Base-by-base conservation (phyloP, 2,888 invertebrate genomes). In the Eupithecia pulchellata region DNA sequence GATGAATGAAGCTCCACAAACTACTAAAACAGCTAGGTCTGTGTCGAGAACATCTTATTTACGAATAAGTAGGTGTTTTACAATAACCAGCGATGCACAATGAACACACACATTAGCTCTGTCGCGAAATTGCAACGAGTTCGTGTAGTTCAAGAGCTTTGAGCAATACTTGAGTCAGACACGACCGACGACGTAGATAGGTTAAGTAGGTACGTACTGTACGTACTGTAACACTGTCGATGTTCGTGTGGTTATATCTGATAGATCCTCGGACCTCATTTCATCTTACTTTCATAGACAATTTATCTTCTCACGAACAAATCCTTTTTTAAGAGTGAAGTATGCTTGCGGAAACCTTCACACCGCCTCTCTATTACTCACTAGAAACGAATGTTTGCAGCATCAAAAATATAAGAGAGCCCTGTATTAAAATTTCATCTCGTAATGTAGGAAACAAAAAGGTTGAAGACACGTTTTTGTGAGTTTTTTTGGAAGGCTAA, bases 401-500 rank as follows among this genome's bases (percentile, higher is more conserved):
- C 17, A 55, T 27, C 13, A 27, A 55, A 34, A 34, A 61, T 20
- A 9, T 34, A 20, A 20, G 20, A 60, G 20, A 11, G n/a, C 36
- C 20, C 57, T 52, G 30, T 66, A 69, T 69, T 68, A 68, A 66
- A 32, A 66, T 60, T 69, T 64, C 66, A 69, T 69, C 64, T 47
- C 61, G 67, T 67, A 73, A 69, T 73, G 72, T 66, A 66, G 64
- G 42, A 30, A 73, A 69, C 69, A 69, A 64, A 73, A 69, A 64
- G 64, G 64, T 60, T 63, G 57, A 55, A 66, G 63, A 52, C 68
- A 61, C 58, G 42, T 42, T 72, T 68, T 68, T 42, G 57, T 62
- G 61, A 65, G 32, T 29, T 62, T 72, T 67, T 72, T 69, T 69
- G 66, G 69, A 55, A 69, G 58, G 72, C 66, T 47, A 67, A 64